Evolutionary conservation across 2,888 invertebrate species (phyloP), one percentile per base, ranked within the genome.

Genomic region (Periphyllus acericola): DNA sequence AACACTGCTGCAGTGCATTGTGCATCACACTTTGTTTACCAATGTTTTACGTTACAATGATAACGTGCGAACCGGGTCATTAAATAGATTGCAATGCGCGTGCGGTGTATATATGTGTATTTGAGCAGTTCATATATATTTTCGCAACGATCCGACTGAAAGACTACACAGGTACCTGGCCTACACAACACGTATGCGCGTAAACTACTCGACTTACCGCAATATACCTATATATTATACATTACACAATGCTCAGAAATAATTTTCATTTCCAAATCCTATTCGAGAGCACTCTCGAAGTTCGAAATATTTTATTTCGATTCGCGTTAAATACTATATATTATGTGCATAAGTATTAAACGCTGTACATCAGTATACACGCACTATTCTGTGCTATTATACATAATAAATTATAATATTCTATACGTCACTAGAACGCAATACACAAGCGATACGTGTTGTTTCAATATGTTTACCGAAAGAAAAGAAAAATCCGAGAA

Each of bases 31-130:
- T n/a, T 74, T 55, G 55, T 83, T 74, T 60, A 71, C 74, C 72
- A 72, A 68, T 19, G 46, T 52, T 82, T 71, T 52, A 60, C 29
- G 55, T 55, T 83, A 34, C 55, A 29, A 68, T 75, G 83, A 83
- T 75, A 75, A 83, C 83, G 83, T 83, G 83, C 60, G 83, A 83
- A 83, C 60, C 75, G 29, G 83, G 83, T 83, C 83, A 60, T 83
- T 55, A 75, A 46, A 36, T 71, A 55, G 32, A 74, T 74, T 55
- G 83, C n/a, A n/a, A n/a, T 83, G 83, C 29, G 29, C 36, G 55
- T 11, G 40, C 29, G 72, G 74, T 46, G 46, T 46, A 9, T 46
- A 11, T 46, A 46, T 46, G 46, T 2, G 46, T 78, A 52, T 83
- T 83, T 74, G 55, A 74, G 72, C 55, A 36, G 34, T 83, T 55